These are phyloP conservation scores for Myiothlypis coronata DNA, from an alignment of 2,797 vertebrate genomes.

Conservation along the genomic window DNA sequence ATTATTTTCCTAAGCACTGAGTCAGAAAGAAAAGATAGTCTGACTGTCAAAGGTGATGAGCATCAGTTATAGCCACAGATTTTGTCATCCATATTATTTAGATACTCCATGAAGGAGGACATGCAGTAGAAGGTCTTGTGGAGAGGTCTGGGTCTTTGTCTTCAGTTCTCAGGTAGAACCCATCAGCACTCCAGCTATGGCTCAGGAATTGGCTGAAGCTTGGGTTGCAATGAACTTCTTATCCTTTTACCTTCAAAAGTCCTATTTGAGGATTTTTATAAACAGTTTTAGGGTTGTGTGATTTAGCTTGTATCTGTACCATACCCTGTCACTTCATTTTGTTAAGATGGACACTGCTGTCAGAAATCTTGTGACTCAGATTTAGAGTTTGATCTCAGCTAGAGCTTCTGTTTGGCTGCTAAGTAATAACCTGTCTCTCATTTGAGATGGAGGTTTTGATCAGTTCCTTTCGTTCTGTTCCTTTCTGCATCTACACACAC, in stretches of 20 bases:
- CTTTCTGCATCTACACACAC: neutral
- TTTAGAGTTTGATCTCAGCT: neutral
- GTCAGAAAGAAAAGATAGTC: neutral
- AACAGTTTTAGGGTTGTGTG: neutral
- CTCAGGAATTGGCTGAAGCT: neutral
- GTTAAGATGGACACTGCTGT: neutral
- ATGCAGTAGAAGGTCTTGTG: neutral
- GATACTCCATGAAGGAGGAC: neutral
- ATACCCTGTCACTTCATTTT: neutral
- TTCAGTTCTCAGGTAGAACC: neutral
- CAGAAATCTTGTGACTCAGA: neutral
- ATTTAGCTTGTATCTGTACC: neutral
- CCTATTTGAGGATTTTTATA: neutral
- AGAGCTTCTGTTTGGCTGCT: neutral
- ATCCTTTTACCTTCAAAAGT: neutral
- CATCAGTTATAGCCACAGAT: neutral
- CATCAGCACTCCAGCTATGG: neutral
- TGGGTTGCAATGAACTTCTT: neutral
- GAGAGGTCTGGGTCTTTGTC: neutral
- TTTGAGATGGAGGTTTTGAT: neutral
- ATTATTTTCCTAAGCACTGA: neutral
- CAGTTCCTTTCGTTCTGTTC: slow-evolving; percentile 52
- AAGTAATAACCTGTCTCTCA: neutral
- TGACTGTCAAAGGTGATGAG: neutral
- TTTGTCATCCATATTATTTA: neutral